Conservation (phyloP, 2,888 invertebrate species). For the Dusona sp. region DNA sequence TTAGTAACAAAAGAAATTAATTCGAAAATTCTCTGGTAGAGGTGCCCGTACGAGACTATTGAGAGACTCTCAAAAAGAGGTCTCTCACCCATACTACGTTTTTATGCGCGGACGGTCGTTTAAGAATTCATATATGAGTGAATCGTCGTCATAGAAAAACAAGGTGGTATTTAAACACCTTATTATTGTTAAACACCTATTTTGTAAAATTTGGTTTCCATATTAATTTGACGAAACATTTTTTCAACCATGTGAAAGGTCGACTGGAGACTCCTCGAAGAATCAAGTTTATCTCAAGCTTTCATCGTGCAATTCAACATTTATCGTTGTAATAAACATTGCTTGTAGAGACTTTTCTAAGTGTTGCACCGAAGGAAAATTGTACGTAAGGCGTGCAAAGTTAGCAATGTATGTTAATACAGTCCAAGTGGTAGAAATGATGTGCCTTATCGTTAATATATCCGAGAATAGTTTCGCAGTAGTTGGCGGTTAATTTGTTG, state of each 20-base stretch:
- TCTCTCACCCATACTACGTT: too few species aligned
- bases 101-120: conserved; percentile 2
- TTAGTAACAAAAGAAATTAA: too few species aligned
- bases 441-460: conserved; percentile 58
- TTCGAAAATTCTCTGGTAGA: too few species aligned
- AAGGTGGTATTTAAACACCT: not conserved
- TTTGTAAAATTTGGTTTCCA: not conserved
- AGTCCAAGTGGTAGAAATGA: conserved; percentile 50
- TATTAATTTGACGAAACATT: not conserved
- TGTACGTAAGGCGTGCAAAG: conserved; percentile 19
- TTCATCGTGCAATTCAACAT: conserved; percentile 36
- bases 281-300: conserved; percentile 35
- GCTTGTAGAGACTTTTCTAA: conserved; percentile 42
- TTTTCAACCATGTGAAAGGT: not conserved
- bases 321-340: conserved; percentile 28
- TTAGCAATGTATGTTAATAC: conserved; percentile 46
- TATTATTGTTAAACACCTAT: not conserved
- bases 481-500: conserved; percentile 64
- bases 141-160: not conserved
- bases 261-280: not conserved
- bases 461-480: conserved; percentile 54
- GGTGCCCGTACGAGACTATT: too few species aligned
- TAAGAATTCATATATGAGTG: conserved; percentile 20
- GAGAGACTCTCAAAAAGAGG: too few species aligned
- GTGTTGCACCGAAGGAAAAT: conserved; percentile 3